These are phyloP conservation scores for Peromyscus aztecus DNA, from an alignment of 2,797 vertebrate species.

Conservation along the genomic window DNA sequence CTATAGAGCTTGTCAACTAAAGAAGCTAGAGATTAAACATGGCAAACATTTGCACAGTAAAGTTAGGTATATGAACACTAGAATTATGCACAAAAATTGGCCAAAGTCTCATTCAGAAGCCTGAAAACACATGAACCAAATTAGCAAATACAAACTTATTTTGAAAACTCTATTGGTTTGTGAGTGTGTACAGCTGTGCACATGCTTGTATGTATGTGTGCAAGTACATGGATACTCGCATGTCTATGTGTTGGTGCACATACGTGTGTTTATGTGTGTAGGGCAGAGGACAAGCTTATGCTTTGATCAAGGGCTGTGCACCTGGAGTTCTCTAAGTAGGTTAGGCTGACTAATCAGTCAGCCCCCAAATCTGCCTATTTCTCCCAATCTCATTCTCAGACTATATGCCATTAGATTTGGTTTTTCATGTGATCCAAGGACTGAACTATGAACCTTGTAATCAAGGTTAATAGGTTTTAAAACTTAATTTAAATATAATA, in stretches of 20 bases:
- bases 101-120: neutral
- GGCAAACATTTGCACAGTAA: constrained; percentile 1
- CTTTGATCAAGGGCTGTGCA: neutral
- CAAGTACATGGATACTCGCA: neutral
- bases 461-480: neutral
- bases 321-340: neutral
- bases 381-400: neutral
- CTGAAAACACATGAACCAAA: constrained; percentile 9
- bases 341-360: neutral
- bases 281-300: neutral
- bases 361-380: neutral
- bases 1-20: neutral
- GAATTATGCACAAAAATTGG: constrained; percentile 4
- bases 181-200: neutral
- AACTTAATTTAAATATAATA: neutral
- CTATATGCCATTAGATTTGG: neutral
- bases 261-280: neutral
- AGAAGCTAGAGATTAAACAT: neutral
- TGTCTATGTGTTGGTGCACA: neutral
- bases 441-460: neutral
- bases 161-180: neutral
- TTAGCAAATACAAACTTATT: constrained; percentile 9
- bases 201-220: neutral
- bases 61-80: neutral
- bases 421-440: neutral